Evolutionary conservation across 2,888 invertebrate genomes (phyloP), one percentile per base, ranked within the genome.

Genomic region (Spatulosminthurus flaviceps): DNA sequence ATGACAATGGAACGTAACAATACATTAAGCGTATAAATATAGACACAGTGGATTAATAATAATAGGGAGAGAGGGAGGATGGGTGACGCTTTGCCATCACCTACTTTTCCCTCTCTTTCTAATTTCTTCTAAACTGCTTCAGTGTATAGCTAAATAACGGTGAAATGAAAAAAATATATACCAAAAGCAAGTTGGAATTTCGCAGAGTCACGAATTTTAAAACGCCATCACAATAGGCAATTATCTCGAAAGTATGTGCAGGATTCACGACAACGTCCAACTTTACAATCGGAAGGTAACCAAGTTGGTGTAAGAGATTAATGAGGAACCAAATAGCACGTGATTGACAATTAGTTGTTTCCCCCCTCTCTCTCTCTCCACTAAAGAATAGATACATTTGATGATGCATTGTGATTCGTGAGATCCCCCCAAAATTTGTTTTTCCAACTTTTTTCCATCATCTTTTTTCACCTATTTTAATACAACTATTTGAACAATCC

Each of bases 171-270:
- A n/a, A n/a, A n/a, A n/a, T n/a, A n/a, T n/a, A n/a, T n/a, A n/a
- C n/a, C n/a, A n/a, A n/a, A 76, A 26, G 22, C 24, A 51, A 24
- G 11, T 26, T 66, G 66, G 76, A 76, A 76, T 76, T n/a, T 76
- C 41, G 76, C 76, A 75, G 1, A 76, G 76, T 76, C 76, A 76
- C 76, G 76, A 76, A 76, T 67, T 76, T 76, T 76, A 67, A 75
- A 75, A 76, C 41, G 43, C 67, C 67, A 42, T n/a, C 76, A 76
- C 61, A 64, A 75, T 75, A 28, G 76, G 67, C 76, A 76, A 76
- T 76, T 76, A 76, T 76, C 67, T 76, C 28, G 26, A 67, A 67
- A 76, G 28, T 67, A 29, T 70, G 70, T 21, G 67, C 16, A 66
- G 13, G 61, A 28, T 60, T 41, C 73, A 73, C 73, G 73, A 73